Evolutionary conservation across 2,113 vertebrate genomes (phyloP), one percentile per base, ranked within the genome.

Genomic region (Ursus arctos): DNA sequence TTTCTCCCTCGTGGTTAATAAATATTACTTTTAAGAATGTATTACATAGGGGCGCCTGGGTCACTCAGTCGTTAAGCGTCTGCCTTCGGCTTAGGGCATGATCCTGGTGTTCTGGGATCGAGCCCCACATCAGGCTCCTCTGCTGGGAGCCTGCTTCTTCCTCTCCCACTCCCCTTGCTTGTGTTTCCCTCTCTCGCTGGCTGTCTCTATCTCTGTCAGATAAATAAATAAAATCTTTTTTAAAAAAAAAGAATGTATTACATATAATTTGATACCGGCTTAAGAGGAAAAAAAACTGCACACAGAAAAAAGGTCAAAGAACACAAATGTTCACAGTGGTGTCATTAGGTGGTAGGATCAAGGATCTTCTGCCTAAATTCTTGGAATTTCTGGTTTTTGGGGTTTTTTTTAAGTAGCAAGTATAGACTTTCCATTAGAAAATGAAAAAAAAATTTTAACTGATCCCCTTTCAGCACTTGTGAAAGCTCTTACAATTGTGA

Each of bases 371-470:
- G 47, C 67, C 19, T 51, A 65, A 77, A 71, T 71, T 86, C 86
- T 82, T 81, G 6, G 4, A 80, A 85, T 77, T 65, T 74, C 10
- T 85, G 53, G 86, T 33, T 65, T 28, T 65, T 63, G 1, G 16
- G 53, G 84, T 51, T 21, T 63, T 55, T 55, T 92, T 40, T 47
- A 51, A 94, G 36, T 65, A 92, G 31, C 72, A 65, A 90, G 21
- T 7, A 69, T 2, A 77, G 31, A 63, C 10, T 93, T 93, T 95
- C 63, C 91, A 88, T 21, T 96, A 71, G 40, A 95, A 77, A 89
- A 71, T 87, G 9, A 57, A 79, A 88, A 51, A 28, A 24, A 61
- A 61, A 77, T 69, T 55, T 61, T 6, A 36, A 85, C 79, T 43
- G 26, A n/a, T 82, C 22, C 77, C 71, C 8, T 89, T 33, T 83